These are phyloP conservation scores for Eublepharis macularius DNA, from an alignment of 2,113 vertebrate genomes.

Conservation along the genomic window DNA sequence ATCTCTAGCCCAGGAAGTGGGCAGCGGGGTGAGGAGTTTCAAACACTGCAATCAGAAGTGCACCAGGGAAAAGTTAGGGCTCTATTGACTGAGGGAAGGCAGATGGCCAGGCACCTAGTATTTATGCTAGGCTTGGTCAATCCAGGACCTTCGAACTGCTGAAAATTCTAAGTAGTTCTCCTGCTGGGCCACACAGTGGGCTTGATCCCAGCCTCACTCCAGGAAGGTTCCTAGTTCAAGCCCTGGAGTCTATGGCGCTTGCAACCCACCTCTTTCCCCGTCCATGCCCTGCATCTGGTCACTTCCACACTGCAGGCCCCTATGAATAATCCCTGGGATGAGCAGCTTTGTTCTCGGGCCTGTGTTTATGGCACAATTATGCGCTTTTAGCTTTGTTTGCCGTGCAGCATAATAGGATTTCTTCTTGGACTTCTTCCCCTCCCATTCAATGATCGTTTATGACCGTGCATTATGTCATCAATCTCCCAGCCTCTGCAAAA, in stretches of 20 bases:
- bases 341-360: not conserved
- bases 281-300: not conserved
- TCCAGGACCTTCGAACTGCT: too few relatives aligned
- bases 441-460: not conserved
- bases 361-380: constrained; percentile 35
- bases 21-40: too few relatives aligned
- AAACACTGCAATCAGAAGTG: too few relatives aligned
- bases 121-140: too few relatives aligned
- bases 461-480: constrained; percentile 21
- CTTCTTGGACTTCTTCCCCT: constrained; percentile 1
- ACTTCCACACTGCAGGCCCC: not conserved
- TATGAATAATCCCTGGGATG: not conserved
- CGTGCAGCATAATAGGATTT: constrained; percentile 34
- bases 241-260: fast-evolving
- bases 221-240: not conserved
- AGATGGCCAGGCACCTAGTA: too few relatives aligned
- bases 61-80: too few relatives aligned
- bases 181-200: not conserved
- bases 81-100: too few relatives aligned
- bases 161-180: too few relatives aligned
- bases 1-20: too few relatives aligned
- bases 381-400: constrained; percentile 41
- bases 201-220: not conserved
- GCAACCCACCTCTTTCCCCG: fast-evolving
- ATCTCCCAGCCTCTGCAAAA: not conserved